These are phyloP conservation scores for Chironomus tentans DNA, from an alignment of 2,888 invertebrate species.

Conservation along the genomic window DNA sequence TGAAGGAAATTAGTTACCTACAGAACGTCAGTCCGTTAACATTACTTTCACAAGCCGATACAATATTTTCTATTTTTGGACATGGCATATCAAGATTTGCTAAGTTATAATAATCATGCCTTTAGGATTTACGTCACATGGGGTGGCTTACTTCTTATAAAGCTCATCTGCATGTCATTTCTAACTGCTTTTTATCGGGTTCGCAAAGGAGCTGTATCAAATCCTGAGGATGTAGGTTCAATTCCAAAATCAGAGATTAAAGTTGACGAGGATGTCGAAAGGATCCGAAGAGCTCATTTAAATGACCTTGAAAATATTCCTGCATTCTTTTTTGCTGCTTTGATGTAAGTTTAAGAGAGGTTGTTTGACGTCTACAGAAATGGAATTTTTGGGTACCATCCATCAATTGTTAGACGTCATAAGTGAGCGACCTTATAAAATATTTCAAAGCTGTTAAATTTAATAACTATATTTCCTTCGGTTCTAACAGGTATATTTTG, in stretches of 20 bases:
- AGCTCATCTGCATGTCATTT: slow-evolving; percentile 35
- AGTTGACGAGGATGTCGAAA: slow-evolving; percentile 44
- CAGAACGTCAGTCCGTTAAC: no score
- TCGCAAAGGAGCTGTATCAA: slow-evolving; percentile 41
- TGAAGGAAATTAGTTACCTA: no score
- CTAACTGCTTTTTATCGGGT: slow-evolving; percentile 35
- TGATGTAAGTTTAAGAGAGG: slow-evolving; percentile 35
- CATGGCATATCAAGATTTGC: not conserved
- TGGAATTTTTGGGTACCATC: no score
- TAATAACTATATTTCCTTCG: no score
- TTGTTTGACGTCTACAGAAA: no score
- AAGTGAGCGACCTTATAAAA: no score
- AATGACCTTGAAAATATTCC: slow-evolving; percentile 52
- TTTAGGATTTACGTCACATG: slow-evolving; percentile 35
- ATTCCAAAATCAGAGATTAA: not conserved
- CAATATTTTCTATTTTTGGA: no score
- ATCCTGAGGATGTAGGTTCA: slow-evolving; percentile 41
- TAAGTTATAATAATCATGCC: slow-evolving; percentile 29
- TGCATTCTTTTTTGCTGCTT: slow-evolving; percentile 45
- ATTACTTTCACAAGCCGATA: no score
- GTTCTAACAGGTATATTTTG: slow-evolving; percentile 35
- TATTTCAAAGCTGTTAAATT: no score
- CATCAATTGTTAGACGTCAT: no score
- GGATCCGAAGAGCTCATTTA: slow-evolving; percentile 47
- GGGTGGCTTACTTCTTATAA: slow-evolving; percentile 34